A percentile compares a stretch with the other conserved stretches of the same genome.
Evolutionary conservation across 2,797 vertebrate species (phyloP).

Genomic region (Spea hammondii): DNA sequence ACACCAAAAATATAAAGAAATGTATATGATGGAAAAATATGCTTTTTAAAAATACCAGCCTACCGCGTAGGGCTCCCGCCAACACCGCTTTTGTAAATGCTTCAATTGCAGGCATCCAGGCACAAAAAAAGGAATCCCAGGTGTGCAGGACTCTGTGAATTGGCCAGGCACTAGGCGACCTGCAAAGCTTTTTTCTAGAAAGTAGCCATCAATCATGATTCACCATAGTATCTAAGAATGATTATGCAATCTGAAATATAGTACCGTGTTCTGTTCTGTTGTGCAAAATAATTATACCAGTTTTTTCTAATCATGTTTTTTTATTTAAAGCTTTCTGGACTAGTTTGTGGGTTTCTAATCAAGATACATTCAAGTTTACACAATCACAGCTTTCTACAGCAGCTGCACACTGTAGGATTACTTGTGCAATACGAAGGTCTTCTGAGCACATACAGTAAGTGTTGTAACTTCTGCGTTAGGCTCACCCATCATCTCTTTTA

Average conservation of each 20-base stretch:
- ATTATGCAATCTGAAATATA: no score
- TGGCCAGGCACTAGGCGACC: no score
- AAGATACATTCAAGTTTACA: constrained; percentile 83
- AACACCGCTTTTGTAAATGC: no score
- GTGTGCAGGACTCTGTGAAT: no score
- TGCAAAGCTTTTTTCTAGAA: not conserved
- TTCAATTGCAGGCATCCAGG: no score
- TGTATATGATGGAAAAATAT: no score
- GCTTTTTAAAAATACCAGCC: no score
- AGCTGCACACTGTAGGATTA: constrained; percentile 88
- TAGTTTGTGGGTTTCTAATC: constrained; percentile 93
- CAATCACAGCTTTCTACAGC: constrained; percentile 86
- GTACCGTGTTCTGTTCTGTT: not conserved
- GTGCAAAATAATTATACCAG: not conserved
- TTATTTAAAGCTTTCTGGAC: constrained; percentile 79
- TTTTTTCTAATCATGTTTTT: constrained; percentile 5
- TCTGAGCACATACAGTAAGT: constrained; percentile 96
- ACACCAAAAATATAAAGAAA: no score
- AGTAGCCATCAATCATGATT: not conserved
- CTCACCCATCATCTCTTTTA: not conserved
- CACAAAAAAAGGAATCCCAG: no score
- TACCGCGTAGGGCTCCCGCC: no score
- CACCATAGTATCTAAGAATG: not conserved
- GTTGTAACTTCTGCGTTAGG: not conserved
- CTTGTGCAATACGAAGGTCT: constrained; percentile 94